A percentile compares a stretch with the other conserved stretches of the same genome.
phyloP scores from a whole-genome alignment of 2,888 invertebrate genomes.

The Ichneumon xanthorius region DNA sequence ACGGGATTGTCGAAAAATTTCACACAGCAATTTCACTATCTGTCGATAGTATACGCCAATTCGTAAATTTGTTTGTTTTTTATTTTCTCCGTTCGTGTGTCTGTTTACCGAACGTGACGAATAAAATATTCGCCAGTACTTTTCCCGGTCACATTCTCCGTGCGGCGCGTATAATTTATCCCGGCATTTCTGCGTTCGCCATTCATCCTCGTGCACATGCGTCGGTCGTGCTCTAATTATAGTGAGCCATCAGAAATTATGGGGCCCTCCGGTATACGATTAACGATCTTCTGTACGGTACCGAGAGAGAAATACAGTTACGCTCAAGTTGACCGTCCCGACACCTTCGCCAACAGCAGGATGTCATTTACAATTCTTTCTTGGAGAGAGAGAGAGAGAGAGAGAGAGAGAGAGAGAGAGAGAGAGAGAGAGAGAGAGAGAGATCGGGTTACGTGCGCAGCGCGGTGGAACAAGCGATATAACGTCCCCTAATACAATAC shows the following conservation, averaged over 20 bases:
- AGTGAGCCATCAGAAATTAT: conserved; percentile 76
- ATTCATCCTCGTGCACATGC: conserved; percentile 64
- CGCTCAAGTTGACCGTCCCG: conserved; percentile 50
- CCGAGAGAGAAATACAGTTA: conserved; percentile 73
- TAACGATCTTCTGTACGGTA: conserved; percentile 73
- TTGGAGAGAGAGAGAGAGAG: conserved; percentile 7
- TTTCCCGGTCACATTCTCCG: not conserved
- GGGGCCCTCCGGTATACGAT: conserved; percentile 68
- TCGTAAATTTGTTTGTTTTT: not conserved
- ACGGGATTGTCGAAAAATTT: too few species aligned
- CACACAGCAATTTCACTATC: too few species aligned
- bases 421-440: conserved; percentile 21
- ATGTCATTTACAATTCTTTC: conserved; percentile 41
- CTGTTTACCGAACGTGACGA: not conserved
- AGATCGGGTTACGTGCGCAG: conserved; percentile 8
- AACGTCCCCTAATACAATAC: conserved; percentile 8
- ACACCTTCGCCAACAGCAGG: conserved; percentile 19
- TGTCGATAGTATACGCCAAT: too few species aligned
- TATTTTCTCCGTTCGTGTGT: not conserved
- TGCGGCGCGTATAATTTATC: not conserved
- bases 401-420: too few species aligned
- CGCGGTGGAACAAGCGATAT: not conserved
- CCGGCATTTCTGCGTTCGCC: conserved; percentile 1
- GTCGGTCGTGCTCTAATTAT: conserved; percentile 77
- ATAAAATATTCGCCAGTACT: not conserved